Conservation (phyloP, 2,888 invertebrate species). For the Oscheius sp. region DNA sequence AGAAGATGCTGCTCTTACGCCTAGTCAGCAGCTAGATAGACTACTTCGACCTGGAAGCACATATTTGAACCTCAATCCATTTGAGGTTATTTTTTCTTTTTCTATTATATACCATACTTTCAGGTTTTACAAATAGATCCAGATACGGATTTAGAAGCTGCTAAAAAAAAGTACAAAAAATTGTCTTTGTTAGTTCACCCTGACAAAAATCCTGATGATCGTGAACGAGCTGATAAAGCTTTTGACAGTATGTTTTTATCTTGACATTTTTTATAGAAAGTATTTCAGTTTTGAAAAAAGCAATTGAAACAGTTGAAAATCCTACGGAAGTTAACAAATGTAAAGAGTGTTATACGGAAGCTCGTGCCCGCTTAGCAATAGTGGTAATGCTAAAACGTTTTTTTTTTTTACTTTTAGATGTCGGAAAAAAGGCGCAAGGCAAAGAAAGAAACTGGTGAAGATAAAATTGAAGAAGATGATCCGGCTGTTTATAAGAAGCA, state of each 20-base stretch:
- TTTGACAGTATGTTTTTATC: conserved; percentile 75
- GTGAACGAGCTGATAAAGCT: conserved; percentile 85
- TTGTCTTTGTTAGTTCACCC: conserved; percentile 98
- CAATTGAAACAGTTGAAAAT: conserved; percentile 79
- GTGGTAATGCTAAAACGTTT: too few relatives aligned
- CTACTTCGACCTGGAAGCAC: conserved; percentile 94
- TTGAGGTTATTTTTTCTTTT: conserved; percentile 71
- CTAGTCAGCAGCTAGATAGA: conserved; percentile 95
- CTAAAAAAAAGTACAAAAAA: conserved; percentile 92
- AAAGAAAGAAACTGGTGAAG: conserved; percentile 81
- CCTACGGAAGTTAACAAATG: conserved; percentile 92
- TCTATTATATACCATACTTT: conserved; percentile 13
- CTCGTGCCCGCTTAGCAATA: conserved; percentile 89
- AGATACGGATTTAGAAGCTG: conserved; percentile 85
- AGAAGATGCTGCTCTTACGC: conserved; percentile 92
- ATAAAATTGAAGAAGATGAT: conserved; percentile 66
- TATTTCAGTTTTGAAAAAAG: conserved; percentile 81
- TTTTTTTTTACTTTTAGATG: too few relatives aligned
- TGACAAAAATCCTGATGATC: conserved; percentile 96
- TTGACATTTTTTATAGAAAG: background rate
- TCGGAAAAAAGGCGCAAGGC: conserved; percentile 91
- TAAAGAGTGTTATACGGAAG: conserved; percentile 94
- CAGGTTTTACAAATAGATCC: conserved; percentile 78
- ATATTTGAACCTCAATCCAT: conserved; percentile 96
- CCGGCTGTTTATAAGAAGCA: conserved; percentile 62